Conservation (phyloP, 2,888 invertebrate genomes). For the Aromia moschata region DNA sequence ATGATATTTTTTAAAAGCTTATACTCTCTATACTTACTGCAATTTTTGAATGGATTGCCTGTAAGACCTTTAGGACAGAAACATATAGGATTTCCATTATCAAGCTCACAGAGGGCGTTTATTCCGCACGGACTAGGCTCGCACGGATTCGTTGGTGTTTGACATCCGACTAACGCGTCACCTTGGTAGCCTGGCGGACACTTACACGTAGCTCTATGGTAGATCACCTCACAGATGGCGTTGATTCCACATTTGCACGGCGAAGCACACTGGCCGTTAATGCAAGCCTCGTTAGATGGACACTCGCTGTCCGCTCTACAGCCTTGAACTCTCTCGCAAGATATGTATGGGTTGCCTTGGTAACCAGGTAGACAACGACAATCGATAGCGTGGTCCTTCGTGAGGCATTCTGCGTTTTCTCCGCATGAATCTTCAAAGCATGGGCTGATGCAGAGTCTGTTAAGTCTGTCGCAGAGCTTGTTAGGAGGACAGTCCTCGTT, state of each 20-base stretch:
- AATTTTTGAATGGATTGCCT: slow-evolving; percentile 89
- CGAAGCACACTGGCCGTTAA: slow-evolving; percentile 78
- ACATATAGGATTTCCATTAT: slow-evolving; percentile 87
- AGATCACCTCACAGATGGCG: slow-evolving; percentile 82
- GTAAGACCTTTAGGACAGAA: slow-evolving; percentile 89
- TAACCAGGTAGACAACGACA: slow-evolving; percentile 80
- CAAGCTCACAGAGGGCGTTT: slow-evolving; percentile 84
- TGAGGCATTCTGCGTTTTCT: slow-evolving; percentile 81
- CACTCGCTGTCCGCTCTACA: slow-evolving; percentile 79
- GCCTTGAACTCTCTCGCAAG: slow-evolving; percentile 76
- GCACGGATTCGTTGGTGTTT: slow-evolving; percentile 80
- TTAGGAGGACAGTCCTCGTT: slow-evolving; percentile 92
- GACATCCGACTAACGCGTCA: slow-evolving; percentile 77
- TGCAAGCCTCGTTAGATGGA: slow-evolving; percentile 77
- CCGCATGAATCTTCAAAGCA: slow-evolving; percentile 84
- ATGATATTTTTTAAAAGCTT: too few species aligned
- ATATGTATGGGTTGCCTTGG: slow-evolving; percentile 80
- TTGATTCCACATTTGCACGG: slow-evolving; percentile 83
- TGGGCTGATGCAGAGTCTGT: slow-evolving; percentile 84
- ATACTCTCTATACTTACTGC: slow-evolving; percentile 80
- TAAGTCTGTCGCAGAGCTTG: slow-evolving; percentile 84
- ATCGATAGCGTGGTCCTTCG: slow-evolving; percentile 78
- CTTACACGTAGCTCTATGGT: slow-evolving; percentile 82
- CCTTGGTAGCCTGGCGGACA: slow-evolving; percentile 85
- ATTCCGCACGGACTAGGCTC: slow-evolving; percentile 88